Evolutionary conservation across 2,888 invertebrate species (phyloP), one percentile per base, ranked within the genome.

Genomic region (Amblyjoppa proteus): DNA sequence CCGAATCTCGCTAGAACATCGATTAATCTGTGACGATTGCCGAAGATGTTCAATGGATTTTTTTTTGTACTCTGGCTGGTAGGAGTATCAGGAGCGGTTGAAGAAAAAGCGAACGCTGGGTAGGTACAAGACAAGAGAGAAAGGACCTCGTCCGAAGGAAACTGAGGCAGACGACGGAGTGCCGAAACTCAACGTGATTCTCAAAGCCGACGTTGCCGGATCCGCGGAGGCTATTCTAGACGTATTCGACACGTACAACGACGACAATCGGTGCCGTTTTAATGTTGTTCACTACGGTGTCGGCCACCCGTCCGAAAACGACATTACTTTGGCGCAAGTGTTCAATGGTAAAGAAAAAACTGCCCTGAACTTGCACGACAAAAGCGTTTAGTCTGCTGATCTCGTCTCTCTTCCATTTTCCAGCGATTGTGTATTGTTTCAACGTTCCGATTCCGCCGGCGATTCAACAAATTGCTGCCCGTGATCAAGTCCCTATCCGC

Each of bases 171-270:
- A 94, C 49, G 95, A 96, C 87, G 95, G 95, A 34, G 93, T 94
- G 3, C 95, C 95, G 0, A 94, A 93, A 84, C 92, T 97, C 77
- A 96, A 95, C 89, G 94, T 97, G 9, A 92, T 97, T 3, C 91
- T 97, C 4, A 96, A 97, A 95, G 97, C 97, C 31, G 99, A 99
- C 94, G 99, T 99, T 2, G 97, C 98, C 94, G 99, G 99, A 0
- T 98, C 99, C 0, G 96, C 99, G 64, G 99, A 99, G 94, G 99
- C 99, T 0, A 97, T 99, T 87, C 94, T 99, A 86, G 98, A 99
- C 93, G 97, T 98, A 11, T 93, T 99, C 78, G 97, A 97, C 88
- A 97, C 98, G 0, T 99, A 99, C 91, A 96, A 95, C n/a, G 95
- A 96, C 75, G 91, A 94, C 2, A 95, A 96, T 2, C 94, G 94